Percentiles rank a stretch among this genome's conserved stretches.
These are phyloP conservation scores for Buceros bicornis DNA, from an alignment of 2,797 vertebrate genomes.

Conservation along the genomic window DNA sequence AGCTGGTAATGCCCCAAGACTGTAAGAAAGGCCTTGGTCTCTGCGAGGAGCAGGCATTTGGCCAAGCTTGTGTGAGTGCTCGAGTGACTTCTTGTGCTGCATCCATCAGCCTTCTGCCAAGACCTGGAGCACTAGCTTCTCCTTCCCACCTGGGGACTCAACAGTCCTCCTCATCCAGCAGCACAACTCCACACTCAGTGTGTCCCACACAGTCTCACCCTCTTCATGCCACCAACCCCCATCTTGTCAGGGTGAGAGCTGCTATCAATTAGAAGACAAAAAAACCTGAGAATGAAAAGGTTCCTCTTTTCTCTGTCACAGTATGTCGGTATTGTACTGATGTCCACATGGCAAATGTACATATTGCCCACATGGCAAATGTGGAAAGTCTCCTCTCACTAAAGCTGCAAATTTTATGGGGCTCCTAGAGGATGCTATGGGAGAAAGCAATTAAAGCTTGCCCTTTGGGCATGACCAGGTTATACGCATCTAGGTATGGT, in stretches of 20 bases:
- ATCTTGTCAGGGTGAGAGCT: neutral
- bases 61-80: neutral
- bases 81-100: neutral
- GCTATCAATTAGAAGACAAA: neutral
- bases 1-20: neutral
- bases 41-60: neutral
- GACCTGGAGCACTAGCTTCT: neutral
- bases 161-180: neutral
- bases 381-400: neutral
- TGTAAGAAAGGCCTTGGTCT: neutral
- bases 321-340: neutral
- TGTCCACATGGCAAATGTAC: too few species aligned
- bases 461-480: neutral
- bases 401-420: neutral
- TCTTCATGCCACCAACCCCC: neutral
- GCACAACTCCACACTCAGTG: rapidly evolving
- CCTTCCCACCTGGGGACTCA: neutral
- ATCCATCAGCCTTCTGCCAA: neutral
- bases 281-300: neutral
- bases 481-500: neutral
- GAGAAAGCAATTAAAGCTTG: neutral
- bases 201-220: neutral
- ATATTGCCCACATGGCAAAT: neutral
- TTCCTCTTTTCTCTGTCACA: neutral
- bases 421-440: neutral